Percentiles rank a stretch among this genome's conserved stretches.
Evolutionary conservation across 2,113 vertebrate genomes (phyloP).

Genomic region (Rhea pennata): DNA sequence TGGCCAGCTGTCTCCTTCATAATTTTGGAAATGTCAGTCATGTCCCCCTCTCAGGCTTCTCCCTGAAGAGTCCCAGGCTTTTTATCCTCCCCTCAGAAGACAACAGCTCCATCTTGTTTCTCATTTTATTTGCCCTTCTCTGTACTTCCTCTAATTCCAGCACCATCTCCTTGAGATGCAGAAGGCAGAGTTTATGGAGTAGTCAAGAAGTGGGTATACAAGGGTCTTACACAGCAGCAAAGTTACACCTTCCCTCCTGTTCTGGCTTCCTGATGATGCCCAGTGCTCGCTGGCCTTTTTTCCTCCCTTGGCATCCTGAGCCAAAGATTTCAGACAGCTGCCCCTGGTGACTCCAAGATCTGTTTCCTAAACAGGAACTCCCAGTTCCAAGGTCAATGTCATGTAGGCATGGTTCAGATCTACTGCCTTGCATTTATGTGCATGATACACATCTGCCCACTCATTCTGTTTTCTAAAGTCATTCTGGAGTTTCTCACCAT

Average conservation of each 20-base stretch:
- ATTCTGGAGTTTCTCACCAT: not conserved
- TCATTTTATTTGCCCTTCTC: not conserved
- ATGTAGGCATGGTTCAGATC: not conserved
- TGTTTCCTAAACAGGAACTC: not conserved
- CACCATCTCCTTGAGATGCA: not conserved
- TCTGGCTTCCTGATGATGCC: not conserved
- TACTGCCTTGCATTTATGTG: not conserved
- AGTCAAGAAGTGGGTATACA: not conserved
- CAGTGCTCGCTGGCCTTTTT: not conserved
- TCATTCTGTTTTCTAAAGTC: not conserved
- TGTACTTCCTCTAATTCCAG: not conserved
- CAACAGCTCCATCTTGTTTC: not conserved
- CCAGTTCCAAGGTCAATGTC: not conserved
- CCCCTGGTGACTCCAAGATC: not conserved
- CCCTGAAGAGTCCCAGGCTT: not conserved
- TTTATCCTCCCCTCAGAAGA: not conserved
- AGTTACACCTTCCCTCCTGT: not conserved
- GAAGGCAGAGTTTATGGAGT: not conserved
- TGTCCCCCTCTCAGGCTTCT: not conserved
- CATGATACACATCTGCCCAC: not conserved
- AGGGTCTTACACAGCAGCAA: not conserved
- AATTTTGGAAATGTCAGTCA: not conserved
- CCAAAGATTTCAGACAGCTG: not conserved
- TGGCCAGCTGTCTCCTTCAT: not conserved
- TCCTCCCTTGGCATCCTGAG: not conserved